These are phyloP conservation scores for Xestia c-nigrum DNA, from an alignment of 2,888 invertebrate species.

Conservation along the genomic window DNA sequence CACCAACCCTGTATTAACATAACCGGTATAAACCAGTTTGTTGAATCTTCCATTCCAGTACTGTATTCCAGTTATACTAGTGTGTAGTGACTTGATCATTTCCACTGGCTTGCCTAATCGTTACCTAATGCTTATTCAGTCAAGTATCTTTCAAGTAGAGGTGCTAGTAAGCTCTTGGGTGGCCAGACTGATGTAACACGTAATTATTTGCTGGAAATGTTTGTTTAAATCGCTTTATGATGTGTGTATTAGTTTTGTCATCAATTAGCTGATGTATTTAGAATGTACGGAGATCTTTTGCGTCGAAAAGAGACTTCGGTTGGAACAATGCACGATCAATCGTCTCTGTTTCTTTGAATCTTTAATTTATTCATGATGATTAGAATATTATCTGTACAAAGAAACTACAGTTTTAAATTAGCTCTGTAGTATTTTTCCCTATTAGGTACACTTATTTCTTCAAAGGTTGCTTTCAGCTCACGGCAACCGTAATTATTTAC, in stretches of 20 bases:
- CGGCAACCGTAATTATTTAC: slow-evolving; percentile 20
- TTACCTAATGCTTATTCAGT: slow-evolving; percentile 49
- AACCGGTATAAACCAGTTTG: slow-evolving; percentile 73
- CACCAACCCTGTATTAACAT: slow-evolving; percentile 67
- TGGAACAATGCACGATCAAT: not conserved
- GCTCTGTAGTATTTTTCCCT: not conserved
- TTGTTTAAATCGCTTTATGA: slow-evolving; percentile 23
- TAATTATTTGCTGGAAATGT: slow-evolving; percentile 19
- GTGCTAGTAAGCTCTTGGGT: slow-evolving; percentile 38
- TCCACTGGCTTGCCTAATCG: slow-evolving; percentile 43
- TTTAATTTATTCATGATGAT: slow-evolving; percentile 5
- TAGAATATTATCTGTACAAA: not conserved
- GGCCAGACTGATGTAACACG: slow-evolving; percentile 31
- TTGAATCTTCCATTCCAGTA: slow-evolving; percentile 64
- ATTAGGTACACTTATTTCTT: not conserved
- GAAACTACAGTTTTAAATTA: not conserved
- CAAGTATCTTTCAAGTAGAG: slow-evolving; percentile 44
- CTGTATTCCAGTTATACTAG: slow-evolving; percentile 52
- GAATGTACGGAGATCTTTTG: not conserved
- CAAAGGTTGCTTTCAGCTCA: slow-evolving; percentile 26
- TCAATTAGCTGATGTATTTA: not conserved
- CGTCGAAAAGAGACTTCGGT: not conserved
- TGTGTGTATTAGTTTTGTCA: not conserved
- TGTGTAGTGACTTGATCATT: slow-evolving; percentile 18
- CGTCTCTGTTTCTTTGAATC: not conserved